Conservation (phyloP, 2,888 invertebrate genomes). For the Ochlodes sylvanus region DNA sequence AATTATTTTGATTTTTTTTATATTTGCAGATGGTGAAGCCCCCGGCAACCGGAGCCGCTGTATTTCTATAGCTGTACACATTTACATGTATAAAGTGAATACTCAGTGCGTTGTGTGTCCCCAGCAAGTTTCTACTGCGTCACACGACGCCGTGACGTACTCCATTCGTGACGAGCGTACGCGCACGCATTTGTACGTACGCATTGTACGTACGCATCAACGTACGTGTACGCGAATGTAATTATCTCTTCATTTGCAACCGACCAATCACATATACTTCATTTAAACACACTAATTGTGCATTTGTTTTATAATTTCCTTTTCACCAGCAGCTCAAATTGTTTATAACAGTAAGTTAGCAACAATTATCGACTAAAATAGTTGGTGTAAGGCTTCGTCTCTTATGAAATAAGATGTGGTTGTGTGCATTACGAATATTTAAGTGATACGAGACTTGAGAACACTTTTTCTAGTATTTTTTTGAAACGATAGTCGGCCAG, state of each 20-base stretch:
- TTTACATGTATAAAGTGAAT: slow-evolving; percentile 57
- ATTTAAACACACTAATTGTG: slow-evolving; percentile 25
- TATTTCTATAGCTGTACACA: slow-evolving; percentile 49
- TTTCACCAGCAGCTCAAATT: slow-evolving; percentile 43
- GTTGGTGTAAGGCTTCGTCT: slow-evolving; percentile 58
- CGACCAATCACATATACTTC: slow-evolving; percentile 24
- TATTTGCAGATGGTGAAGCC: slow-evolving; percentile 55
- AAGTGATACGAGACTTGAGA: slow-evolving; percentile 46
- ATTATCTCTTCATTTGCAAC: slow-evolving; percentile 31
- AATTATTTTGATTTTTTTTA: not conserved
- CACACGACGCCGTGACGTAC: slow-evolving; percentile 23
- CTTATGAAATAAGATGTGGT: slow-evolving; percentile 76
- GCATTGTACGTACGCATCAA: not conserved
- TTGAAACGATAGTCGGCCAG: slow-evolving; percentile 36
- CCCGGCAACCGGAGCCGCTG: slow-evolving; percentile 59
- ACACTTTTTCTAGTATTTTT: slow-evolving; percentile 61
- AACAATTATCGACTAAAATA: slow-evolving; percentile 46
- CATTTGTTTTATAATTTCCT: slow-evolving; percentile 20
- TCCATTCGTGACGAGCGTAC: not conserved
- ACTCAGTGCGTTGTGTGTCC: slow-evolving; percentile 74
- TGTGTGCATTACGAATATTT: slow-evolving; percentile 65
- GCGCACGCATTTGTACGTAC: not conserved
- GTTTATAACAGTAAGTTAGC: slow-evolving; percentile 42
- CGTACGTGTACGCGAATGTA: slow-evolving; percentile 3
- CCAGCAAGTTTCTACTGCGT: slow-evolving; percentile 38